Base-by-base conservation (phyloP, 2,888 invertebrate genomes). In the Mesochorus sp. region DNA sequence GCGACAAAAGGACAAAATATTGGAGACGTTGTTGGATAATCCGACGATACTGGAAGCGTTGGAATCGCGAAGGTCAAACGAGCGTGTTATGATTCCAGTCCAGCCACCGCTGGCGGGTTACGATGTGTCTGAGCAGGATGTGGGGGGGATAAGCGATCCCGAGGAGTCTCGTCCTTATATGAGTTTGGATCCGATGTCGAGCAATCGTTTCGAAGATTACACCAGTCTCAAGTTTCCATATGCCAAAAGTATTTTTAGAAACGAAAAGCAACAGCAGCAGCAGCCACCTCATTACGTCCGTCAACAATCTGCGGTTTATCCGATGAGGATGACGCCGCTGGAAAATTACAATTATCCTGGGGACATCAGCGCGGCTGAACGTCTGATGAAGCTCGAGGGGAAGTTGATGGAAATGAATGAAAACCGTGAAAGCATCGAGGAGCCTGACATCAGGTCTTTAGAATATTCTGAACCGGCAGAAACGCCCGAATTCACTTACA, bases 401-500 rank as follows among this genome's bases (percentile, higher is more conserved):
- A 66, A 79, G 12, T 44, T 79, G 4, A 12, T 42, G 14, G 51
- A 68, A 1, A n/a, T 67, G 0, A 67, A 64, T 19, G 21, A 24
- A 0, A 24, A 74, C 44, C 14, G 42, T 39, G 37, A 10, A 3
- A 44, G 14, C 8, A 28, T 14, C 21, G 64, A 68, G n/a, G n/a
- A n/a, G n/a, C n/a, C n/a, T 2, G 47, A 55, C 3, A 19, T 53
- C 0, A 26, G 26, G 37, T 12, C 34, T 2, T 34, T 53, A 2
- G 8, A 37, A 12, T 51, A 19, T 5, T 28, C 51, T 31, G 78
- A 82, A 37, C 80, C 76, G n/a, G n/a, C n/a, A 31, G 57, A 77
- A n/a, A 0, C 10, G 49, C 85, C 87, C 3, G 83, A 85, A 66
- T 91, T 91, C 74, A 89, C 88, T 5, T 91, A 83, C 74, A 80